phyloP scores from a whole-genome alignment of 2,888 invertebrate genomes.

The Xylocampa areola region DNA sequence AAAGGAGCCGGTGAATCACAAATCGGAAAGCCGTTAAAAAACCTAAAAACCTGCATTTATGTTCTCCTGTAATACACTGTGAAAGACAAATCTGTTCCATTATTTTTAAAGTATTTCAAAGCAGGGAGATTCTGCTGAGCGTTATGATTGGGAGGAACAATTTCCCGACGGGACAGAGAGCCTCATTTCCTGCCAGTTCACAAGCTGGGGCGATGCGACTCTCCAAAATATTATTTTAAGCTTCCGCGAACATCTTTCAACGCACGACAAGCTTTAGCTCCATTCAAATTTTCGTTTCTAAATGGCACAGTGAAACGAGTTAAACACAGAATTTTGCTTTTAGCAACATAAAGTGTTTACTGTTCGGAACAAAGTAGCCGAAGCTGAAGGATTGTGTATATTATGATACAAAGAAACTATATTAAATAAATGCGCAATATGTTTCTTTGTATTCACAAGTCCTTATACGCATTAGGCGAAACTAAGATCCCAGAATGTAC shows the following conservation, averaged over 20 bases:
- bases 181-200: conserved; percentile 86
- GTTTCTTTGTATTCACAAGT: conserved; percentile 33
- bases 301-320: conserved; percentile 52
- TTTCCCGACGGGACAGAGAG: conserved; percentile 86
- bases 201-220: conserved; percentile 74
- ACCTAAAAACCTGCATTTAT: conserved; percentile 64
- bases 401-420: conserved; percentile 32
- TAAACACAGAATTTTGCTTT: conserved; percentile 51
- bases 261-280: conserved; percentile 76
- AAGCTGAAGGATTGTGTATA: conserved; percentile 38
- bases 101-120: conserved; percentile 82
- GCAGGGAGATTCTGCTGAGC: conserved; percentile 81
- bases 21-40: conserved; percentile 60
- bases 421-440: conserved; percentile 24
- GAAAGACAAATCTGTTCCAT: conserved; percentile 81
- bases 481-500: conserved; percentile 61
- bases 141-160: conserved; percentile 87
- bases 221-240: conserved; percentile 87
- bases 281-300: conserved; percentile 58
- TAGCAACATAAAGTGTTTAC: conserved; percentile 42
- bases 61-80: conserved; percentile 75
- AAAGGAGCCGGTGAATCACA: conserved; percentile 56
- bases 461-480: conserved; percentile 18
- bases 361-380: conserved; percentile 26
- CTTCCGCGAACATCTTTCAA: conserved; percentile 83